Conservation (phyloP, 2,113 vertebrate species). For the Prolemur simus region DNA sequence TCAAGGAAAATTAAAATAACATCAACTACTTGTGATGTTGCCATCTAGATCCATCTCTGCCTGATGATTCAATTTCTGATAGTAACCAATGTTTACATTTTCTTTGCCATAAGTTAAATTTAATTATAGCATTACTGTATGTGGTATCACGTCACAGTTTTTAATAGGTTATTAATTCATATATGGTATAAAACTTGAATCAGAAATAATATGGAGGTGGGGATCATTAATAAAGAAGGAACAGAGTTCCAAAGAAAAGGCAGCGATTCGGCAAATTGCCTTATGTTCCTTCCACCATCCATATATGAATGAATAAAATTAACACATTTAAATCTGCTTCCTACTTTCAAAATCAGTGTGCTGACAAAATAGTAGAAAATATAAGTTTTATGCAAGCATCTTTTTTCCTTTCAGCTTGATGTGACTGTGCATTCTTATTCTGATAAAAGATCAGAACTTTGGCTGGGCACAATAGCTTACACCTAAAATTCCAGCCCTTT, state of each 20-base stretch:
- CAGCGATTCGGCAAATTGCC: not conserved
- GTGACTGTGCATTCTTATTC: not conserved
- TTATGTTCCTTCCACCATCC: not conserved
- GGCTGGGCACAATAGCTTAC: too few relatives aligned
- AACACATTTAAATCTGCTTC: constrained; percentile 27
- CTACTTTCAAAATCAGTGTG: not conserved
- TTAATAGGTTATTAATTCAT: constrained; percentile 12
- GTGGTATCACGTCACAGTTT: not conserved
- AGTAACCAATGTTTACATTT: constrained; percentile 6
- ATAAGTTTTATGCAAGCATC: not conserved
- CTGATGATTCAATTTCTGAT: constrained; percentile 42
- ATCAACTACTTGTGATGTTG: constrained; percentile 30
- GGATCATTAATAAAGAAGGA: not conserved
- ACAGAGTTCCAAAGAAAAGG: not conserved
- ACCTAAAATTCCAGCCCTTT: too few relatives aligned
- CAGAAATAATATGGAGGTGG: not conserved
- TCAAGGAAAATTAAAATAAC: constrained; percentile 1
- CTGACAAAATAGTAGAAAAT: constrained; percentile 17
- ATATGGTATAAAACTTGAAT: not conserved
- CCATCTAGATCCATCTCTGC: not conserved
- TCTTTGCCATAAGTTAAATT: constrained; percentile 21
- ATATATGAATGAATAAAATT: not conserved
- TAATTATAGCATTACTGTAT: constrained; percentile 13
- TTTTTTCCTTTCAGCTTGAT: not conserved
- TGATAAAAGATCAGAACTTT: not conserved